Conservation (phyloP, 1,140 invertebrate genomes). For the Meloidogyne hapla region DNA sequence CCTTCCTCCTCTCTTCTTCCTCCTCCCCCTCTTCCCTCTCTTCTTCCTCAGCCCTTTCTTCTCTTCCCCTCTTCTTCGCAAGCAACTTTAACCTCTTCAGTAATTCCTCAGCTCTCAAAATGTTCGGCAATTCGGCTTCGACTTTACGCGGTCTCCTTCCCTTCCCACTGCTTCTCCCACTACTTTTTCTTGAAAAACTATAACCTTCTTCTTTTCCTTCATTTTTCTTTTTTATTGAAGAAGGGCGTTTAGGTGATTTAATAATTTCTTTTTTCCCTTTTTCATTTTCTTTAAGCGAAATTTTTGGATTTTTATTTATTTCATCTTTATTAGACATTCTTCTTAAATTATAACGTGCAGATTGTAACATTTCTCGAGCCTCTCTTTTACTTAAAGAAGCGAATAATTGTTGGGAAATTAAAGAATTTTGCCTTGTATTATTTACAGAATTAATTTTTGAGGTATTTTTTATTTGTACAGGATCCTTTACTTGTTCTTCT, state of each 20-base stretch:
- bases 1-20: neutral
- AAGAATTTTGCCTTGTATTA: neutral
- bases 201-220: neutral
- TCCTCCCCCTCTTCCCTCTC: neutral
- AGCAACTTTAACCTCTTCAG: neutral
- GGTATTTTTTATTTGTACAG: neutral
- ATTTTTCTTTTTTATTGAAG: neutral
- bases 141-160: slow-evolving; percentile 3
- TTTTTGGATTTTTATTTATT: neutral
- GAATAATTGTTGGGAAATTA: neutral
- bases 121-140: neutral
- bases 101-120: slow-evolving; percentile 3
- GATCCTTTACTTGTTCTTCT: neutral
- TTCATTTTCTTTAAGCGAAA: neutral
- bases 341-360: slow-evolving; percentile 30
- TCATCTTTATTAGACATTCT: slow-evolving; percentile 21
- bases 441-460: neutral
- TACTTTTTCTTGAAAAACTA: neutral
- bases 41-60: neutral
- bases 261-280: no score
- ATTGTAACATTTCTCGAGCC: slow-evolving; percentile 22
- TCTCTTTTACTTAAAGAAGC: slow-evolving; percentile 6
- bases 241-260: neutral
- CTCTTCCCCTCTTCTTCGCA: slow-evolving; percentile 5
- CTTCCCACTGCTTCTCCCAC: neutral